These are phyloP conservation scores for Bubo bubo DNA, from an alignment of 2,113 vertebrate genomes.

Conservation along the genomic window DNA sequence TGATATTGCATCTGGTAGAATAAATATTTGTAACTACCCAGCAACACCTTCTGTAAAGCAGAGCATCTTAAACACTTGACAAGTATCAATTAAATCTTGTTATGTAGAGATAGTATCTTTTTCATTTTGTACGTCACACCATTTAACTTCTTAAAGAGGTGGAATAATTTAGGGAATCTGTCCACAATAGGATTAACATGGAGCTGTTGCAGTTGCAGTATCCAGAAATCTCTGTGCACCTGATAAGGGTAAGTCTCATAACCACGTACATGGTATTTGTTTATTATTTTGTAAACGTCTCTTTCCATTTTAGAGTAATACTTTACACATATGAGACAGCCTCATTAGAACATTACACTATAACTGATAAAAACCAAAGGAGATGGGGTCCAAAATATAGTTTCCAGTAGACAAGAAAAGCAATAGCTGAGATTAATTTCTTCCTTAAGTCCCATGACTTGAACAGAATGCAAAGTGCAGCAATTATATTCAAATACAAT, in stretches of 20 bases:
- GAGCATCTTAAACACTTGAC: not conserved
- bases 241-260: not conserved
- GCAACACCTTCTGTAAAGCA: not conserved
- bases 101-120: not conserved
- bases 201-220: not conserved
- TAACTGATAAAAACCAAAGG: not conserved
- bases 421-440: not conserved
- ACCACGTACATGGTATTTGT: not conserved
- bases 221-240: not conserved
- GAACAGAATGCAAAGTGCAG: constrained; percentile 55
- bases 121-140: not conserved
- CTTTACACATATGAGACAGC: not conserved
- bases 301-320: not conserved
- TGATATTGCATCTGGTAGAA: not conserved
- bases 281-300: not conserved
- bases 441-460: not conserved
- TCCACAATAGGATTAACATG: not conserved
- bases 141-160: not conserved
- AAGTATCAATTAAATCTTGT: not conserved
- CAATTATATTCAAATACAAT: constrained; percentile 42
- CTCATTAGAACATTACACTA: not conserved
- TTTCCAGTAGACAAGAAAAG: not conserved
- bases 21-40: not conserved
- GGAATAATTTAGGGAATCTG: not conserved
- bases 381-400: not conserved